phyloP scores from a whole-genome alignment of 1,140 invertebrate genomes.

The Zaprionus capensis region DNA sequence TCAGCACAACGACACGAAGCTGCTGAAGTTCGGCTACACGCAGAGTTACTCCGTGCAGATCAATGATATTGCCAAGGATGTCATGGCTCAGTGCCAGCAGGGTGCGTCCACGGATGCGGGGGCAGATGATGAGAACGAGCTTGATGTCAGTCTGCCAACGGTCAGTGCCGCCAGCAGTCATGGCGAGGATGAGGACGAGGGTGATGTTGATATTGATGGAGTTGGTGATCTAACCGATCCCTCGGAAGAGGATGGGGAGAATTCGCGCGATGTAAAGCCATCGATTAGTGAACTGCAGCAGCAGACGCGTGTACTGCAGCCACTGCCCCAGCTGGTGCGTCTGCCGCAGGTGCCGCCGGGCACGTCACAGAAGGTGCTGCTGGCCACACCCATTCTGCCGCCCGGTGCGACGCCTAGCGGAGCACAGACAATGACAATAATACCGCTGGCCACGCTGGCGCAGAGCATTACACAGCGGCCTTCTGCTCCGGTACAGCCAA shows the following conservation, averaged over 20 bases:
- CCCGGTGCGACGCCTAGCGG: constrained; percentile 39
- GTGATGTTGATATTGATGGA: constrained; percentile 60
- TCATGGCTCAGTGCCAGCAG: constrained; percentile 60
- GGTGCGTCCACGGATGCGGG: background rate
- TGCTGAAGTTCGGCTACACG: constrained; percentile 69
- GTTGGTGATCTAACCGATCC: constrained; percentile 51
- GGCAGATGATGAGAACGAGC: constrained; percentile 19
- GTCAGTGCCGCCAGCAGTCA: constrained; percentile 53
- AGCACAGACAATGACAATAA: constrained; percentile 77
- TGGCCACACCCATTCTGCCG: constrained; percentile 75
- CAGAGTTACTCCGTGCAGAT: constrained; percentile 79
- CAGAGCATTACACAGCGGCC: constrained; percentile 66
- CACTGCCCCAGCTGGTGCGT: constrained; percentile 46
- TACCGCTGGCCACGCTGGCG: constrained; percentile 71
- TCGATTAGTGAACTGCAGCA: constrained; percentile 50
- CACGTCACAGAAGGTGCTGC: constrained; percentile 72
- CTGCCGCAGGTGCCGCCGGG: constrained; percentile 62
- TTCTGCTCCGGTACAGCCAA: constrained; percentile 17
- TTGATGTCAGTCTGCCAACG: constrained; percentile 50
- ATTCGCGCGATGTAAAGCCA: constrained; percentile 49
- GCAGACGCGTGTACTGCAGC: constrained; percentile 41
- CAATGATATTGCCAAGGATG: constrained; percentile 77
- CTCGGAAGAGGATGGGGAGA: constrained; percentile 33
- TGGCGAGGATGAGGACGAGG: constrained; percentile 45
- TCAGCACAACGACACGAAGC: constrained; percentile 63